These are phyloP conservation scores for Cotesia glomerata DNA, from an alignment of 1,140 invertebrate species.

Conservation along the genomic window DNA sequence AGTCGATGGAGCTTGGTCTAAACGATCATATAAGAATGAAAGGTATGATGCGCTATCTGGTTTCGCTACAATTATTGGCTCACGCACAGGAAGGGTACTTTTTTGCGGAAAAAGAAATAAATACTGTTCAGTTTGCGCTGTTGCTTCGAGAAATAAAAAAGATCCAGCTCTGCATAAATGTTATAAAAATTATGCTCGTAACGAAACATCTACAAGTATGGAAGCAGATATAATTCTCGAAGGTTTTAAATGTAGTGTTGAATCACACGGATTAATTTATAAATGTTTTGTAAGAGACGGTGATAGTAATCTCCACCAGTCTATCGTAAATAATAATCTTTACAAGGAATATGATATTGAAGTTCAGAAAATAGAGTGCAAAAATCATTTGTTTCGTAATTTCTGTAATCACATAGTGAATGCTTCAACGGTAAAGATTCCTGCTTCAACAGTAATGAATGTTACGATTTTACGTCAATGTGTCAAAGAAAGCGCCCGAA, in stretches of 20 bases:
- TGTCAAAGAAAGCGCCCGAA: too few species aligned
- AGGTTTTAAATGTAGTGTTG: conserved; percentile 46
- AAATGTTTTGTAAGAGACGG: conserved; percentile 47
- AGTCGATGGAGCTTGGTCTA: conserved; percentile 48
- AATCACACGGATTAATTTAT: conserved; percentile 45
- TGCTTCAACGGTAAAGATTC: conserved; percentile 18
- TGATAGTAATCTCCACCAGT: conserved; percentile 44
- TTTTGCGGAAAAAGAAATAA: conserved; percentile 45
- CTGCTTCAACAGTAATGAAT: neutral
- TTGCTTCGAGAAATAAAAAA: conserved; percentile 25
- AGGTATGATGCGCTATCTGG: conserved; percentile 38
- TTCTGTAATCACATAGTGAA: conserved; percentile 34
- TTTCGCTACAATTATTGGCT: conserved; percentile 50
- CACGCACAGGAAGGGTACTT: conserved; percentile 42
- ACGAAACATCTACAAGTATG: conserved; percentile 49
- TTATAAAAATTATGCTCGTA: conserved; percentile 45
- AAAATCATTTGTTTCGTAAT: conserved; percentile 7
- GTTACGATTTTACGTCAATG: neutral
- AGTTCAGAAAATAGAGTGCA: conserved; percentile 45
- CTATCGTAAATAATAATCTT: conserved; percentile 25
- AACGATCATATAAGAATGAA: conserved; percentile 42
- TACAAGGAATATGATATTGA: conserved; percentile 33
- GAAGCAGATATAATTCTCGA: conserved; percentile 53
- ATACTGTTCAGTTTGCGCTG: conserved; percentile 46
- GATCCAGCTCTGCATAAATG: conserved; percentile 37